Conservation (phyloP, 2,113 vertebrate species). For the Grallaria varia region DNA sequence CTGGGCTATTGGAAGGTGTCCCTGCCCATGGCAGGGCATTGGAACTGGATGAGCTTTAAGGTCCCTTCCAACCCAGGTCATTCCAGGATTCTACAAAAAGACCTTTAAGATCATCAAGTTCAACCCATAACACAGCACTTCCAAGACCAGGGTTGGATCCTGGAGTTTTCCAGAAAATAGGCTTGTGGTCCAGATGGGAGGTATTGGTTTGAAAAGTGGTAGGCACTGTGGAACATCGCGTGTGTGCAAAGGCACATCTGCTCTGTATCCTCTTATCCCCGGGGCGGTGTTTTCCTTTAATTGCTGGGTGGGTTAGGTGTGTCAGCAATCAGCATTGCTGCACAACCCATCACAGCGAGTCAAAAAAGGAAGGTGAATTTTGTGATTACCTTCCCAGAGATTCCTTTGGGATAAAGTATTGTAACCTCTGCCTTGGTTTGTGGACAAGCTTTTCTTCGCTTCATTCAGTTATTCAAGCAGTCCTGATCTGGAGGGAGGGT, state of each 20-base stretch:
- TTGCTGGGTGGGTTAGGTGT: background rate
- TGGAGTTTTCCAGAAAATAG: background rate
- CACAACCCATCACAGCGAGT: background rate
- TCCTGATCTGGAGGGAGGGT: background rate
- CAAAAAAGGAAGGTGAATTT: background rate
- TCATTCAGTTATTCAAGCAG: background rate
- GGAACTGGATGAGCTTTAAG: background rate
- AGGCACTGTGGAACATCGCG: rapidly evolving
- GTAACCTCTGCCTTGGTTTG: background rate
- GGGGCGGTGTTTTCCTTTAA: background rate
- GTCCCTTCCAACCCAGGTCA: background rate
- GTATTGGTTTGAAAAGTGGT: background rate
- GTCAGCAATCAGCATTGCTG: background rate
- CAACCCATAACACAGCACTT: rapidly evolving
- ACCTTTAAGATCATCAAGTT: background rate
- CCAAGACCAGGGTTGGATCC: background rate
- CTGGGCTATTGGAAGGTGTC: background rate
- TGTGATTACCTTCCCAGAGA: background rate
- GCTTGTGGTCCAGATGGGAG: background rate
- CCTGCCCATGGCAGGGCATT: background rate
- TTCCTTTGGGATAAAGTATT: background rate
- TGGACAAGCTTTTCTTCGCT: background rate
- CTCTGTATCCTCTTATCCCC: rapidly evolving
- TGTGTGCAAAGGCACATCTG: background rate
- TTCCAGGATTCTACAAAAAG: background rate